A percentile compares a stretch with the other conserved stretches of the same genome.
phyloP scores from a whole-genome alignment of 1,140 invertebrate genomes.

The Zaprionus ghesquierei region DNA sequence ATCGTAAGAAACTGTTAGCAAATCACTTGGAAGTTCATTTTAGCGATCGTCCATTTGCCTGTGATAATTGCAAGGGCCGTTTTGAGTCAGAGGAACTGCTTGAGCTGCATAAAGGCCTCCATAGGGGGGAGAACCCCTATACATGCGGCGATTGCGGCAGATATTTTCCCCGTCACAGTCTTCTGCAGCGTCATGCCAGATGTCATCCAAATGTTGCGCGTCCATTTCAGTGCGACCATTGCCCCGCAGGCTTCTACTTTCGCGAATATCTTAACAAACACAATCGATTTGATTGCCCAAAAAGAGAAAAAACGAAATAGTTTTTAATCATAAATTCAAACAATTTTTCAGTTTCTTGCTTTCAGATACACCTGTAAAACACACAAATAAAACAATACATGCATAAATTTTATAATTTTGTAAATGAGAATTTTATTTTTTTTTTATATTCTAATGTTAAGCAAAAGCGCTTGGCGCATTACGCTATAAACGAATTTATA shows the following conservation, averaged over 20 bases:
- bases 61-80: background rate
- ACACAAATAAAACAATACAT: too few species aligned
- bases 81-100: background rate
- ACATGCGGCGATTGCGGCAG: background rate
- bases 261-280: background rate
- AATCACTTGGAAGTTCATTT: background rate
- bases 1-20: background rate
- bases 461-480: too few species aligned
- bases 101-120: background rate
- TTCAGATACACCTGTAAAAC: too few species aligned
- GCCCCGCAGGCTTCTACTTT: background rate
- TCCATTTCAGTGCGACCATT: background rate
- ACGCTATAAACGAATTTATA: too few species aligned
- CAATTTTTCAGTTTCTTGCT: too few species aligned
- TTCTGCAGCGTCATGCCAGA: background rate
- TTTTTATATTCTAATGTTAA: too few species aligned
- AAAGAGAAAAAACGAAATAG: background rate
- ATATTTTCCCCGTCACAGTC: background rate
- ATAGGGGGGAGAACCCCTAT: background rate
- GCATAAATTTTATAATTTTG: too few species aligned
- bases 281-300: background rate
- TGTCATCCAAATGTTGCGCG: background rate
- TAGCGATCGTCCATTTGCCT: background rate
- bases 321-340: too few species aligned
- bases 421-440: too few species aligned